phyloP scores from a whole-genome alignment of 2,113 vertebrate genomes.

The Gymnarchus niloticus region DNA sequence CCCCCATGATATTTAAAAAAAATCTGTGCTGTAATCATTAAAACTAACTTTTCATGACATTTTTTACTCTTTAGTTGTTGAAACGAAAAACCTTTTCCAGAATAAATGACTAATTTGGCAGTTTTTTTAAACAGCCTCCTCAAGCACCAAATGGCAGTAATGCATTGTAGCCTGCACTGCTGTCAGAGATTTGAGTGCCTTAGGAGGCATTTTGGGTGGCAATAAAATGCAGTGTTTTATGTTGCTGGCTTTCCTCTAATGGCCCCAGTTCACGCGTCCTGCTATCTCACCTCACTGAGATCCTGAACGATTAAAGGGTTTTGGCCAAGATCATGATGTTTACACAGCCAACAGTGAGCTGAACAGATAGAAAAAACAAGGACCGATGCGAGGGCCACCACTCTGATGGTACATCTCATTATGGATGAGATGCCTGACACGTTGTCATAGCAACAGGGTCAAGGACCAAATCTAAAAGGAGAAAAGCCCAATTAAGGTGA shows the following conservation, averaged over 20 bases:
- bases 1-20: too few relatives aligned
- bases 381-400: background rate
- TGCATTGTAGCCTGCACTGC: too few relatives aligned
- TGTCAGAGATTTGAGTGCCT: too few relatives aligned
- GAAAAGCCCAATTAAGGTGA: slow-evolving; percentile 15
- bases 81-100: background rate
- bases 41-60: too few relatives aligned
- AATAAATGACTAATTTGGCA: background rate
- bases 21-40: too few relatives aligned
- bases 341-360: background rate
- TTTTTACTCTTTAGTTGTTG: background rate
- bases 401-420: background rate
- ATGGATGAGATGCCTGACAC: background rate
- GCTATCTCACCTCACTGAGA: too few relatives aligned
- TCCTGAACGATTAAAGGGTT: too few relatives aligned
- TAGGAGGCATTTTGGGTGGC: too few relatives aligned
- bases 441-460: slow-evolving; percentile 15
- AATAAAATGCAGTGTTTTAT: background rate
- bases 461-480: slow-evolving; percentile 1
- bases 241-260: background rate
- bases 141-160: background rate
- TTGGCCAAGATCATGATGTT: background rate
- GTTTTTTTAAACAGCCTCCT: background rate
- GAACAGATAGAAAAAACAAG: background rate
- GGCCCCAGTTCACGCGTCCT: too few relatives aligned